phyloP scores from a whole-genome alignment of 2,113 vertebrate genomes.

The Prietella phreatophila region DNA sequence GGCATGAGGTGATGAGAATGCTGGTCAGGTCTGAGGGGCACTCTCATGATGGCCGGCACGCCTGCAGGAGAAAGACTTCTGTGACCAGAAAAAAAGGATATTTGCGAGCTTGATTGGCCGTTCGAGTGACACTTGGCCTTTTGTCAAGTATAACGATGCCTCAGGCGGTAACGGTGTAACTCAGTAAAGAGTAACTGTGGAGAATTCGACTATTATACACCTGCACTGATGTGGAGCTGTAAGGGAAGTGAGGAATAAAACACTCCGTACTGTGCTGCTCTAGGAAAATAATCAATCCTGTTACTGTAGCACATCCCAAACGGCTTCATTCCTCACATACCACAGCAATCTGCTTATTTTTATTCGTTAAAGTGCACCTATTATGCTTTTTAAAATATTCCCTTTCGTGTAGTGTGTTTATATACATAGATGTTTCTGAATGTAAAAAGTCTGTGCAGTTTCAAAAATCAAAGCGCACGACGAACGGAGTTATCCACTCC shows the following conservation, averaged over 20 bases:
- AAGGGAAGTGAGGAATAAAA: not conserved
- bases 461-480: no score
- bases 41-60: conserved; percentile 23
- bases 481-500: no score
- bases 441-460: no score
- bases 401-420: no score
- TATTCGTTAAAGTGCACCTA: not conserved
- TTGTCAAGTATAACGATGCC: conserved; percentile 15
- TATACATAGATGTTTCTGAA: no score
- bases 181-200: not conserved
- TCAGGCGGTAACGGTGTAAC: not conserved
- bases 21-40: conserved; percentile 34
- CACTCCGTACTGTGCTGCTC: not conserved
- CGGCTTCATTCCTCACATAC: not conserved
- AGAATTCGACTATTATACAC: not conserved
- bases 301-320: not conserved
- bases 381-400: no score
- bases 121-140: conserved; percentile 20
- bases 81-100: conserved; percentile 36
- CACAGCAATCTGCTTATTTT: not conserved
- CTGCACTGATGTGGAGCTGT: not conserved
- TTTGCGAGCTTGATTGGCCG: not conserved
- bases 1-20: conserved; percentile 30
- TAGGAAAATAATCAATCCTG: not conserved
- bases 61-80: conserved; percentile 16